phyloP scores from a whole-genome alignment of 2,888 invertebrate species.

The Drosophila kanekoi region DNA sequence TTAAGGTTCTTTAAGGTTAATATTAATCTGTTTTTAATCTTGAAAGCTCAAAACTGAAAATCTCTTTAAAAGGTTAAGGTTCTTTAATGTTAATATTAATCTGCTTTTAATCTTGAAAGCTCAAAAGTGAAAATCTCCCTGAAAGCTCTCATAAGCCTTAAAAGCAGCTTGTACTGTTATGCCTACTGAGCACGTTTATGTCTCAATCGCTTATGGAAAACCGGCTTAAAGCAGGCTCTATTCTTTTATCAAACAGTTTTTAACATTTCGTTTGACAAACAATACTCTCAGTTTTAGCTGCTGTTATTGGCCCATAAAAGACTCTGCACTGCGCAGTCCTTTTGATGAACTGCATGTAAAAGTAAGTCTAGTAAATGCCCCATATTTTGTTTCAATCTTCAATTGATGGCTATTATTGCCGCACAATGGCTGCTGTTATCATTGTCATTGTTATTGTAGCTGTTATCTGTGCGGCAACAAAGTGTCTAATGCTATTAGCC shows the following conservation, averaged over 20 bases:
- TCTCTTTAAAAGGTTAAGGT: no score
- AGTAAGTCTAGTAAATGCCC: neutral
- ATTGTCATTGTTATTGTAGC: conserved; percentile 26
- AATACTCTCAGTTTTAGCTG: neutral
- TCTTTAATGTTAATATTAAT: no score
- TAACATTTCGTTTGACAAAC: neutral
- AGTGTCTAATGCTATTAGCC: conserved; percentile 46
- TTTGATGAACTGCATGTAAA: neutral
- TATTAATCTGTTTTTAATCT: no score
- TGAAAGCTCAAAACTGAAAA: no score
- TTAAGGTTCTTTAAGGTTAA: no score
- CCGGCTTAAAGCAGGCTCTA: neutral
- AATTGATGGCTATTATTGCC: conserved; percentile 59
- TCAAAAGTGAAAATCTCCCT: no score
- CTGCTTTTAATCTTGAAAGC: no score
- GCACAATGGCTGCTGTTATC: conserved; percentile 47
- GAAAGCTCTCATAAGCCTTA: no score
- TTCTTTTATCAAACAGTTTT: neutral
- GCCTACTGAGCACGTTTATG: no score
- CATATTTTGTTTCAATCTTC: conserved; percentile 59
- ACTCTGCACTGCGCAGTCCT: neutral
- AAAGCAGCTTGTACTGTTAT: no score
- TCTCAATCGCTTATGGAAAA: no score
- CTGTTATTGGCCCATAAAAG: neutral
- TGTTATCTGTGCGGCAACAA: conserved; percentile 44